Percentiles rank a stretch among this genome's conserved stretches.
phyloP scores from a whole-genome alignment of 1,140 invertebrate species.

The Scaptomyza hsui region DNA sequence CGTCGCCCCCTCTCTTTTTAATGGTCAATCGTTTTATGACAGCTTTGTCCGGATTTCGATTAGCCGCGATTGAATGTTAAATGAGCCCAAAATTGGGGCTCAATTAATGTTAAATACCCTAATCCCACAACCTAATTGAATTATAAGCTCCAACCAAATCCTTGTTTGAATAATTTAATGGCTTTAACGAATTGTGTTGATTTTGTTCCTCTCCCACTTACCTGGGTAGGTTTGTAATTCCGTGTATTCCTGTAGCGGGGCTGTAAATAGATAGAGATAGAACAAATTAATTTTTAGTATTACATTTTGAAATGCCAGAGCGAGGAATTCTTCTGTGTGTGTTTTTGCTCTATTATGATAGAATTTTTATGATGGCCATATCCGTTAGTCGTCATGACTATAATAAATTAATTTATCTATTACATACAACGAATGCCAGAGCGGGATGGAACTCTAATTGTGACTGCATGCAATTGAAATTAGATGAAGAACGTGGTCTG shows the following conservation, averaged over 20 bases:
- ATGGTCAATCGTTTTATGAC: slow-evolving; percentile 35
- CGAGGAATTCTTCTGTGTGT: neutral
- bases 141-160: slow-evolving; percentile 5
- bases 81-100: slow-evolving; percentile 5
- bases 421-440: slow-evolving; percentile 56
- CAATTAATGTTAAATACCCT: slow-evolving; percentile 22
- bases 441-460: slow-evolving; percentile 56
- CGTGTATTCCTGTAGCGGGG: slow-evolving; percentile 77
- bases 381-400: slow-evolving; percentile 74
- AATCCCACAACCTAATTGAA: slow-evolving; percentile 18
- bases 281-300: slow-evolving; percentile 47
- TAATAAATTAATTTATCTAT: slow-evolving; percentile 80
- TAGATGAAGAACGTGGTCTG: slow-evolving; percentile 31
- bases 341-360: slow-evolving; percentile 45
- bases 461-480: slow-evolving; percentile 71
- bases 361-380: slow-evolving; percentile 70
- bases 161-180: neutral
- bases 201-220: slow-evolving; percentile 44
- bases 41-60: slow-evolving; percentile 51
- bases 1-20: neutral
- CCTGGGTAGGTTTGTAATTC: slow-evolving; percentile 82
- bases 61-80: slow-evolving; percentile 29
- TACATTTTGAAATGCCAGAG: slow-evolving; percentile 50
- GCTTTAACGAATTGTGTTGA: neutral
- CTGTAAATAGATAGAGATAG: slow-evolving; percentile 56